Conservation (phyloP, 2,113 vertebrate species). For the Microcebus griseorufus region DNA sequence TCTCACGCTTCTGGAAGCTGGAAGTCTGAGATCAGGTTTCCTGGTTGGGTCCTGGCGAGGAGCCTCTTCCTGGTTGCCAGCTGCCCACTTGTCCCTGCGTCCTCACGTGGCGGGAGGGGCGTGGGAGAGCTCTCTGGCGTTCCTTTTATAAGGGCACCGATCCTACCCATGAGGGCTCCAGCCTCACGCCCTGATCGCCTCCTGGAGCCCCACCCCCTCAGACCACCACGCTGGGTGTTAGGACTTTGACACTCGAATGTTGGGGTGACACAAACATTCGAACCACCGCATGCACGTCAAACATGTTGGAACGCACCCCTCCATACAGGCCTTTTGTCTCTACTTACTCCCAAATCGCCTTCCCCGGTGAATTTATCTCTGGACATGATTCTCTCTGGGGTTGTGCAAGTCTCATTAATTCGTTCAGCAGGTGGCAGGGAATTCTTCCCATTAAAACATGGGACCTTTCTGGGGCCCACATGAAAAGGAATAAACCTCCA, state of each 20-base stretch:
- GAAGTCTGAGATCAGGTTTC: neutral
- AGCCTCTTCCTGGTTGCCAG: too few species aligned
- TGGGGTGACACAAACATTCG: too few species aligned
- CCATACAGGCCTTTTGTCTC: neutral
- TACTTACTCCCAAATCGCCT: neutral
- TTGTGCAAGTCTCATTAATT: neutral
- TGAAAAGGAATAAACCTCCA: neutral
- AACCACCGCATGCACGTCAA: neutral
- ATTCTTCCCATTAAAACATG: neutral
- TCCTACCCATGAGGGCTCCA: neutral
- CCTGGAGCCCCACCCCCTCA: neutral
- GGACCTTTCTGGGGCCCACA: too few species aligned
- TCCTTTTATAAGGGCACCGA: neutral
- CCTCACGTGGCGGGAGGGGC: rapidly evolving
- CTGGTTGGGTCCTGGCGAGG: neutral
- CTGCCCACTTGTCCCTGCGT: neutral
- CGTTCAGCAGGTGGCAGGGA: neutral
- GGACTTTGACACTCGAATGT: neutral
- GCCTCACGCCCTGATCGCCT: neutral
- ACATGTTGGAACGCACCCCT: too few species aligned
- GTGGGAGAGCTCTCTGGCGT: neutral
- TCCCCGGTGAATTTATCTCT: neutral
- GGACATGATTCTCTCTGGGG: too few species aligned
- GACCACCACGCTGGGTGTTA: too few species aligned
- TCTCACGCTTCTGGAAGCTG: neutral